Percentiles rank a stretch among this genome's conserved stretches.
Evolutionary conservation across 2,797 vertebrate genomes (phyloP).

Genomic region (Protonibea diacanthus): DNA sequence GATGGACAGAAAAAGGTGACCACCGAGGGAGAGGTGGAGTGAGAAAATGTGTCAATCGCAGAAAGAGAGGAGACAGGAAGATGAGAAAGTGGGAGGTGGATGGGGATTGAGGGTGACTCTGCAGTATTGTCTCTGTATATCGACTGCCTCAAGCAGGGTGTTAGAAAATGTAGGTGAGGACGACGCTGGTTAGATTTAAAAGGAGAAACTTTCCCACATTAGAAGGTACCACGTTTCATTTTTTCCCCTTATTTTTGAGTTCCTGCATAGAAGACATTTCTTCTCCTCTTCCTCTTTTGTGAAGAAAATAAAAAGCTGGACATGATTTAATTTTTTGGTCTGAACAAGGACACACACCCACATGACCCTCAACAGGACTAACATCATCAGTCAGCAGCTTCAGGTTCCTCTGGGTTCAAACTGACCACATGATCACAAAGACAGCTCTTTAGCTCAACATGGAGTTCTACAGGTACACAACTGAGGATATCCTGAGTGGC

Average conservation of each 20-base stretch:
- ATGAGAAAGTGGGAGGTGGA: slow-evolving; percentile 43
- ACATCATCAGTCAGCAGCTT: neutral
- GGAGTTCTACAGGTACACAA: neutral
- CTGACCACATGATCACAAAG: neutral
- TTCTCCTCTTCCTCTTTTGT: slow-evolving; percentile 6
- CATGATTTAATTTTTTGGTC: neutral
- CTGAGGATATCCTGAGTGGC: neutral
- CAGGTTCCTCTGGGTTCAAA: neutral
- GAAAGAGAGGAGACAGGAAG: slow-evolving; percentile 46
- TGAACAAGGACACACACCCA: too few species aligned
- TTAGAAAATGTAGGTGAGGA: slow-evolving; percentile 30
- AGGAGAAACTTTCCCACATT: slow-evolving; percentile 21
- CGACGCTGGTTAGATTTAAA: slow-evolving; percentile 31
- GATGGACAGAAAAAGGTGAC: slow-evolving; percentile 69
- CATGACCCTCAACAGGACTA: neutral
- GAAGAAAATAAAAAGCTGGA: neutral
- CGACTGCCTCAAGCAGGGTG: neutral
- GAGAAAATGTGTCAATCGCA: slow-evolving; percentile 70
- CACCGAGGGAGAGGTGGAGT: slow-evolving; percentile 55
- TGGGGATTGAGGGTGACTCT: slow-evolving; percentile 51
- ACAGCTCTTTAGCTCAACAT: neutral
- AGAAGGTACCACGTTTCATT: neutral
- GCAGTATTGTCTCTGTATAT: slow-evolving; percentile 39
- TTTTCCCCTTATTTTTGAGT: neutral
- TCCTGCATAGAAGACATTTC: neutral